Base-by-base conservation (phyloP, 2,888 invertebrate species). In the Cerastis leucographa region DNA sequence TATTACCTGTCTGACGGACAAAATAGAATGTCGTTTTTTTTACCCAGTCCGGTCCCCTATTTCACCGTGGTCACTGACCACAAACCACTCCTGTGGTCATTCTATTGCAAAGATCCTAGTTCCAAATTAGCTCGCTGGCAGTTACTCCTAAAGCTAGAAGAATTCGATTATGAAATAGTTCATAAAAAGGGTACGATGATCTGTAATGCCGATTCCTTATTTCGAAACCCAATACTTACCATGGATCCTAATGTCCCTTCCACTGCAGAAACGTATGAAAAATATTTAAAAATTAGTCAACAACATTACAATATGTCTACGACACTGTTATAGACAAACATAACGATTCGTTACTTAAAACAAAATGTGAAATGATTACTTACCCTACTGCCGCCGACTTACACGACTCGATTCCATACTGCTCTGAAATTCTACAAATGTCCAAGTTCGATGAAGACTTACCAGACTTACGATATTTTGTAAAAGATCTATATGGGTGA, bases 351-450 rank as follows among this genome's bases (percentile, higher is more conserved):
- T 22, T 61, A 35, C 29, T 61, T n/a, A 71, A 64, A 71, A 19
- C 71, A 11, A 71, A 71, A 19, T 71, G 49, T 19, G 51, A 51
- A 62, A 35, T 71, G 49, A 64, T 71, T 29, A 49, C 49, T 6
- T 71, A 71, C 7, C 62, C 71, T 17, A 25, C 71, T 40, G 62
- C 71, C 19, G 51, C 62, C 6, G 71, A 71, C 19, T 62, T 62
- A 46, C 62, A 71, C 11, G 71, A 71, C 11, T 51, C 62, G 22
- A 64, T 71, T 1, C 71, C 71, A 9, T 71, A 61, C 9, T 71
- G 70, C 22, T 46, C 44, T 17, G 71, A 71, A 61, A 71, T 61
- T 59, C 12, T 46, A 9, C 42, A 42, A 42, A 42, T 42, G 11
- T 42, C 42, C 11, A 42, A 42, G 42, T 42, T 42, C 11, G 42